Percentiles rank a stretch among this genome's conserved stretches.
These are phyloP conservation scores for Paraplagusia blochii DNA, from an alignment of 2,113 vertebrate genomes.

Conservation along the genomic window DNA sequence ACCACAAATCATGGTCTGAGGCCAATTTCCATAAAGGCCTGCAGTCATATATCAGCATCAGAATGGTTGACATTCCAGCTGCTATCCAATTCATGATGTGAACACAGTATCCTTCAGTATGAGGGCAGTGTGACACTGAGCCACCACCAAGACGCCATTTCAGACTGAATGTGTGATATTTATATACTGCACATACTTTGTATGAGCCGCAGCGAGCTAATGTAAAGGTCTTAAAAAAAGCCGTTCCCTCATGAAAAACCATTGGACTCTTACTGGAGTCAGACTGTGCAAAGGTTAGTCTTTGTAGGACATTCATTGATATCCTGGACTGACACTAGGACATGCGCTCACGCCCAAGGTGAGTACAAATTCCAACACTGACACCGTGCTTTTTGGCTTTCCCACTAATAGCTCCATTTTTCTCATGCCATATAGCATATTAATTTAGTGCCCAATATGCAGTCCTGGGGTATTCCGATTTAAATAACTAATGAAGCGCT, in stretches of 20 bases:
- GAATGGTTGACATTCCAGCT: conserved; percentile 24
- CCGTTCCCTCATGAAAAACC: conserved; percentile 6
- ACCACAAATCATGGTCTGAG: background rate
- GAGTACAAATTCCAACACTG: conserved; percentile 11
- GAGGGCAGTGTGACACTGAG: conserved; percentile 6
- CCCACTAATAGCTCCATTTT: conserved; percentile 53
- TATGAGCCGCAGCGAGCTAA: background rate
- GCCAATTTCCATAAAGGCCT: conserved; percentile 12
- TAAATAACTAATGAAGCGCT: conserved; percentile 68
- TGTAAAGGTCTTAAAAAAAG: conserved; percentile 22
- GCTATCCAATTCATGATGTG: conserved; percentile 43
- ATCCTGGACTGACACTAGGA: conserved; percentile 13
- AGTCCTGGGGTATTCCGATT: conserved; percentile 58
- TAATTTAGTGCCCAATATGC: conserved; percentile 57
- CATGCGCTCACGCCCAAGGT: conserved; percentile 8
- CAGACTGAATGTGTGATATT: conserved; percentile 13
- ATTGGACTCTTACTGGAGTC: conserved; percentile 1
- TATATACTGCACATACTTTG: conserved; percentile 2
- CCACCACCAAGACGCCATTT: conserved; percentile 8
- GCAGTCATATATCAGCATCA: conserved; percentile 36
- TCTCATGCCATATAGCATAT: conserved; percentile 54
- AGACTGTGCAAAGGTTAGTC: conserved; percentile 15
- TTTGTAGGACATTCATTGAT: background rate
- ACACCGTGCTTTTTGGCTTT: conserved; percentile 34
- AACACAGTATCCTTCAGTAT: conserved; percentile 8